Conservation (phyloP, 2,797 vertebrate genomes). For the Halcyon smyrnensis region DNA sequence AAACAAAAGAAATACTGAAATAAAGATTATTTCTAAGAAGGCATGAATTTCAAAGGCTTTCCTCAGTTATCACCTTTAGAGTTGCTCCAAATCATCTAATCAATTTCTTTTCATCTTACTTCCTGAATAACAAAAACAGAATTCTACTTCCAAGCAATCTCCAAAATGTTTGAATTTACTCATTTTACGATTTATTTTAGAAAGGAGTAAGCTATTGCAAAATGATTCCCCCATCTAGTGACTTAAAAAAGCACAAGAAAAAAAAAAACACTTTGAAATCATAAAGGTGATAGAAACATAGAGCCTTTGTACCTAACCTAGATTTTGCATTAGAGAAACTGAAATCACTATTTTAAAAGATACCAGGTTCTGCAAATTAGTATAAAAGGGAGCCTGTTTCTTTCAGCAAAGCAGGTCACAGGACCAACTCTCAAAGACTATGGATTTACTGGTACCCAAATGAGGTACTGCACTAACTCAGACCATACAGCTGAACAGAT, state of each 20-base stretch:
- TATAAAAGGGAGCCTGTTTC: not conserved
- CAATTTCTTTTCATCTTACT: not conserved
- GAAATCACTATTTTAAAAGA: not conserved
- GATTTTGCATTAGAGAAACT: not conserved
- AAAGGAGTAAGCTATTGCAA: not conserved
- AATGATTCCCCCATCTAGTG: not conserved
- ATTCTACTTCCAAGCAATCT: not conserved
- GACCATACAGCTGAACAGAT: not conserved
- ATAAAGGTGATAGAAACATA: not conserved
- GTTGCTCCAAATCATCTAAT: not conserved
- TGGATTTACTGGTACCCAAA: not conserved
- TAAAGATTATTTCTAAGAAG: not conserved
- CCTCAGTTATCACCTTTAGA: not conserved
- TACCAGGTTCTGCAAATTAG: not conserved
- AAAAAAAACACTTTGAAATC: not conserved
- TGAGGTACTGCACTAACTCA: not conserved
- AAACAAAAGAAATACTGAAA: not conserved
- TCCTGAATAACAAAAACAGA: not conserved
- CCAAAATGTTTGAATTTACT: not conserved
- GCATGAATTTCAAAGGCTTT: conserved; percentile 14
- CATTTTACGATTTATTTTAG: not conserved
- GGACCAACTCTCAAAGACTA: not conserved
- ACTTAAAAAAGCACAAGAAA: not conserved
- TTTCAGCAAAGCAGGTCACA: not conserved
- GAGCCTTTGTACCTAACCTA: not conserved